Percentiles rank a stretch among this genome's conserved stretches.
These are phyloP conservation scores for Sclerodermus sp. DNA, from an alignment of 2,888 invertebrate species.

Conservation along the genomic window DNA sequence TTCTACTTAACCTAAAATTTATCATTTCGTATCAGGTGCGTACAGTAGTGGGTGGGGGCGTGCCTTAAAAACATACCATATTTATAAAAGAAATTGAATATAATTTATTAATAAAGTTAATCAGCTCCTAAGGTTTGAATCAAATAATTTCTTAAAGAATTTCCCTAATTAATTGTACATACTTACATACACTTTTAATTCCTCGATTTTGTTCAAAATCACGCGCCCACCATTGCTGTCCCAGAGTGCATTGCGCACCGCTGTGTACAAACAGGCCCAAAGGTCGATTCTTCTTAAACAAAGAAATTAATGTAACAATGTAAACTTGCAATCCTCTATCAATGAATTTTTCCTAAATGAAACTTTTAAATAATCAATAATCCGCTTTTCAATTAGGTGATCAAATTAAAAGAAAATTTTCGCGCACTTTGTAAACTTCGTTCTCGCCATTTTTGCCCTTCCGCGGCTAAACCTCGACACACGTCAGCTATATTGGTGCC, in stretches of 20 bases:
- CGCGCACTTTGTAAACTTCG: constrained; percentile 49
- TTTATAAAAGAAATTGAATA: constrained; percentile 5
- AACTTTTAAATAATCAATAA: neutral
- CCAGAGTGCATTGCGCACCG: constrained; percentile 52
- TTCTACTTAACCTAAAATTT: constrained; percentile 48
- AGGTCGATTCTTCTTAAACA: constrained; percentile 30
- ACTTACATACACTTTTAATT: constrained; percentile 32
- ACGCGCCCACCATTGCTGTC: constrained; percentile 60
- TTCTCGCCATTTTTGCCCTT: constrained; percentile 46
- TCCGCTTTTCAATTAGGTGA: constrained; percentile 4
- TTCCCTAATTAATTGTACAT: constrained; percentile 13
- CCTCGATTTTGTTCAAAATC: constrained; percentile 59
- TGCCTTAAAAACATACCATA: constrained; percentile 25
- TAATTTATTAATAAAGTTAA: neutral
- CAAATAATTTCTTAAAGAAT: constrained; percentile 1
- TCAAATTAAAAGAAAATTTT: constrained; percentile 26
- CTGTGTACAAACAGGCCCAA: constrained; percentile 48
- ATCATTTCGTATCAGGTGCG: constrained; percentile 42
- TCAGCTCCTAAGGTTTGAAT: constrained; percentile 1
- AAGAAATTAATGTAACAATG: constrained; percentile 3
- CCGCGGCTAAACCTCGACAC: constrained; percentile 38
- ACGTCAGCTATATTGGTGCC: neutral
- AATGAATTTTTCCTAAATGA: constrained; percentile 8
- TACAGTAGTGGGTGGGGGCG: constrained; percentile 41
- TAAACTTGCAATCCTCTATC: constrained; percentile 4